Percentiles rank a stretch among this genome's conserved stretches.
Conservation (phyloP, 2,113 vertebrate genomes). For the Erinaceus europaeus region DNA sequence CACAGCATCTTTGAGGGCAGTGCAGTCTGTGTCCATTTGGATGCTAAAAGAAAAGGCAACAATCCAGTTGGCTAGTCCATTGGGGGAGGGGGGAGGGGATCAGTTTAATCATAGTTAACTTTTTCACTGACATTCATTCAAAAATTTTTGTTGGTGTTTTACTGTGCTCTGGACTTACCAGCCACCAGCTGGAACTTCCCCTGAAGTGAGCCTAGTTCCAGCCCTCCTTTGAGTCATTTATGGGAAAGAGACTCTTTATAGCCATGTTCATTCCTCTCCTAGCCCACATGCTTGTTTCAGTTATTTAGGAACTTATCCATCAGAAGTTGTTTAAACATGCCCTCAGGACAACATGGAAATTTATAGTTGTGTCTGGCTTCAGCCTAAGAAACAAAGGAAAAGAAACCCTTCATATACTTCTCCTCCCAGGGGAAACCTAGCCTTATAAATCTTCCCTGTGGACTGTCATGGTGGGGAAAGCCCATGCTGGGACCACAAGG, state of each 20-base stretch:
- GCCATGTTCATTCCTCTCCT: neutral
- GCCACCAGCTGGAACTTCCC: neutral
- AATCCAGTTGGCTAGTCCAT: neutral
- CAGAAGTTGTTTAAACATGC: constrained; percentile 32
- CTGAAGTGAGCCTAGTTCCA: neutral
- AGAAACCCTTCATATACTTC: neutral
- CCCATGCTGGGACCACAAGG: neutral
- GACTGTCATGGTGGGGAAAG: neutral
- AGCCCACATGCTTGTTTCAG: no score
- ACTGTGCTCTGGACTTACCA: neutral
- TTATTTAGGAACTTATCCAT: neutral
- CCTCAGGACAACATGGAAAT: constrained; percentile 26
- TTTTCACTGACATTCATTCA: neutral
- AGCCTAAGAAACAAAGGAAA: constrained; percentile 7
- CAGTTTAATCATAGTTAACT: neutral
- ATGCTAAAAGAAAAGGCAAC: constrained; percentile 15
- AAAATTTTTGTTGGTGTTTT: neutral
- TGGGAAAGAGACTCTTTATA: neutral
- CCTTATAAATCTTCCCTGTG: neutral
- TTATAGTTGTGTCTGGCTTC: constrained; percentile 1
- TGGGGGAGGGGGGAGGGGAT: neutral
- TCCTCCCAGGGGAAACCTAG: neutral
- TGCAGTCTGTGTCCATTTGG: neutral
- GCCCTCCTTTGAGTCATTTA: neutral
- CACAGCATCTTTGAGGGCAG: neutral